Base-by-base conservation (phyloP, 2,888 invertebrate genomes). In the Noctuana brunneofusca region DNA sequence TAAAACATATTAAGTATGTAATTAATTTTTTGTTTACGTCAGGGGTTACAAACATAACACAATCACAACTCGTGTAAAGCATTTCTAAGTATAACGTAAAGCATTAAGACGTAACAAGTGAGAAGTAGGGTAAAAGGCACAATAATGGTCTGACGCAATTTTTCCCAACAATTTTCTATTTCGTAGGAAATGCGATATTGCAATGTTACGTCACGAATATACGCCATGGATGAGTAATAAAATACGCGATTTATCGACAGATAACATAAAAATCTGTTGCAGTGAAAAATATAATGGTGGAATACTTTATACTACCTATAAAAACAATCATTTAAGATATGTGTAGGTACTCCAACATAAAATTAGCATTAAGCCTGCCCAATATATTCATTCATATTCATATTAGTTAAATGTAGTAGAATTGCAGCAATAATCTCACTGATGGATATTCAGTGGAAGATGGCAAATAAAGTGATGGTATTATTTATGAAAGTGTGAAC, bases 41-140 rank as follows among this genome's bases (percentile, higher is more conserved):
- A n/a, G n/a, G n/a, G n/a, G n/a, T n/a, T n/a, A n/a, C n/a, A n/a
- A 16, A 16, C 8, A 41, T 41, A 14, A 41, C 41, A 5, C 14
- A 4, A 2, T 4, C 16, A 16, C 8, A 1, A 43, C 8, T 18
- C 2, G 5, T 4, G n/a, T 38, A n/a, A 16, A 27, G 16, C 30
- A 52, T 2, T 11, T 16, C 11, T n/a, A n/a, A 50, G n/a, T 48
- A 46, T 48, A 69, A 41, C 16, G 16, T 41, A 16, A 41, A 38
- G 20, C 38, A 43, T 24, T 20, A 12, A 43, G 20, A 50, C 27
- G 38, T 41, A 63, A 62, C 41, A 57, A 49, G 59, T 38, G 58
- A 63, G 46, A 57, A 63, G 35, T 63, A 63, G 66, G 66, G 52
- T 63, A 62, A 63, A 50, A 50, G 46, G 14, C 55, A 62, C 66